Evolutionary conservation across 1,140 invertebrate genomes (phyloP), one percentile per base, ranked within the genome.

Genomic region (Leptinotarsa defecta): DNA sequence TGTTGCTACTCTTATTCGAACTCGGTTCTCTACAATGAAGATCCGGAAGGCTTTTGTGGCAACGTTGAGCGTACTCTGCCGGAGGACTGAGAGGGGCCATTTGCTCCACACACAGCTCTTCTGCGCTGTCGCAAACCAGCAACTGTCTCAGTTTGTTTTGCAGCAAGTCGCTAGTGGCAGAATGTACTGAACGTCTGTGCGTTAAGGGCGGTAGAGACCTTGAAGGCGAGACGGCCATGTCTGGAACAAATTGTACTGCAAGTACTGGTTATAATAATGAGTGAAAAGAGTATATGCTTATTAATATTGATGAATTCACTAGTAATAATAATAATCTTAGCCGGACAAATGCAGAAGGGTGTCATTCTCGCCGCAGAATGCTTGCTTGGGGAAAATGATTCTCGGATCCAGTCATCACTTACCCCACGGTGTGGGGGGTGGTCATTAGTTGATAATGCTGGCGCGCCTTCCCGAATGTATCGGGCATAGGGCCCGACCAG

Each of bases 31-130:
- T 71, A 70, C 82, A 84, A 70, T 84, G 93, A 48, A 96, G 86
- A 86, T 95, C 94, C 1, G 94, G 94, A 78, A 96, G 86, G 22
- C 94, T 95, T 84, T 96, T 96, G 87, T 95, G 94, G 82, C 93
- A 85, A 57, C 83, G 73, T 70, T 82, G 82, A 71, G 84, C 76
- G 78, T 92, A 92, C 79, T 91, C 89, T 4, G 90, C 90, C 1
- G 90, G 90, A 22, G 90, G 90, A 82, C 90, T 91, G 69, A 92
- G 89, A 2, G 74, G 91, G 85, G 74, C 86, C 87, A 80, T 88
- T 67, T 85, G 83, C 74, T 86, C 85, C 1, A 86, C 83, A 52
- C 84, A 81, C 67, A 85, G 74, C 74, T 85, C 84, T 78, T 85
- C 84, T 4, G 83, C 90, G 81, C 91, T 92, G 81, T 93, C 92